Percentiles rank a stretch among this genome's conserved stretches.
Evolutionary conservation across 2,113 vertebrate species (phyloP).

Genomic region (Nycticebus coucang): DNA sequence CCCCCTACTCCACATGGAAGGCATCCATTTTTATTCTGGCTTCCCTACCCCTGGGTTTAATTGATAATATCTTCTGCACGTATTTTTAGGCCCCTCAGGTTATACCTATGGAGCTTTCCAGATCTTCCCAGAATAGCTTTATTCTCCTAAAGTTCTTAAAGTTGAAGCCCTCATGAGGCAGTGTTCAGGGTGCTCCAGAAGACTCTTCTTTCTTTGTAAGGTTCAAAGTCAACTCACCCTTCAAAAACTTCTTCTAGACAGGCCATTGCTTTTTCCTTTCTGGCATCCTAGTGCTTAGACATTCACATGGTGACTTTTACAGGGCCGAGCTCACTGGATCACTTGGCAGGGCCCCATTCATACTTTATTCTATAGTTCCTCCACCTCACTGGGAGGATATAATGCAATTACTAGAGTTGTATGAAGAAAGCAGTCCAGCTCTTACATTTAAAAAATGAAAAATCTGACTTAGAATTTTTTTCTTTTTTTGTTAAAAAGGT

Average conservation of each 20-base stretch:
- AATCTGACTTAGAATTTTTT: not conserved
- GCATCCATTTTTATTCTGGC: not conserved
- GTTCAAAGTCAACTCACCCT: not conserved
- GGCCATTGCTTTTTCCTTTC: not conserved
- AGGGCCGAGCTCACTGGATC: not conserved
- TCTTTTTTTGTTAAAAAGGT: not conserved
- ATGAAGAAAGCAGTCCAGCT: not conserved
- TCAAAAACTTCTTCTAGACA: not conserved
- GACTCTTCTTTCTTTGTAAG: not conserved
- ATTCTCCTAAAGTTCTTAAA: not conserved
- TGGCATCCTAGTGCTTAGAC: not conserved
- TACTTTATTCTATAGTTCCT: not conserved
- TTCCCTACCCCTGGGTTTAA: not conserved
- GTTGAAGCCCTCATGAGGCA: not conserved
- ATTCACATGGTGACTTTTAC: not conserved
- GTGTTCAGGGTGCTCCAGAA: not conserved
- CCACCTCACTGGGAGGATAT: not conserved
- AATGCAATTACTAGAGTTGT: not conserved
- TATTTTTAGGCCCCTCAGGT: not conserved
- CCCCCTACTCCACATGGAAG: not conserved
- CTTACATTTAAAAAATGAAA: not conserved
- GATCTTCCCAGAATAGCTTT: not conserved
- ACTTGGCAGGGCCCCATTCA: not conserved
- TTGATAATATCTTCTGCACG: not conserved
- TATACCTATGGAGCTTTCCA: not conserved